Percentiles rank a stretch among this genome's conserved stretches.
Evolutionary conservation across 2,797 vertebrate genomes (phyloP).

Genomic region (Lindbergichthys nudifrons): DNA sequence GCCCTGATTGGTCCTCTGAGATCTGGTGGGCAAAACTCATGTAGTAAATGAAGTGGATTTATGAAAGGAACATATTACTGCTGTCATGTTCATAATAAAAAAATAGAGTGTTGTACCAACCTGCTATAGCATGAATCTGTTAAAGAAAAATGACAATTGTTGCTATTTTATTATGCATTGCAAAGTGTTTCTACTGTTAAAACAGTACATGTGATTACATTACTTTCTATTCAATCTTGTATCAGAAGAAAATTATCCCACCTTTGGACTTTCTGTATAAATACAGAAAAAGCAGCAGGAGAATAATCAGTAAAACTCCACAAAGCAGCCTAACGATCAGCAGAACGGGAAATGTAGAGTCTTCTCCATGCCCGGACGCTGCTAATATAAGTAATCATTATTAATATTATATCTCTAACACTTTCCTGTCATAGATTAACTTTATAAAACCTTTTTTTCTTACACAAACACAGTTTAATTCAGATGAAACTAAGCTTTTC

Average conservation of each 20-base stretch:
- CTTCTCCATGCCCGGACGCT: background rate
- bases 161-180: background rate
- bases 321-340: constrained; percentile 15
- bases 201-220: background rate
- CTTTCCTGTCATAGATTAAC: too few relatives aligned
- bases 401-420: background rate
- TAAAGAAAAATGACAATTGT: background rate
- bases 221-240: background rate
- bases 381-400: background rate
- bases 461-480: background rate
- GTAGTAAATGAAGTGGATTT: background rate
- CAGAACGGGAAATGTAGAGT: background rate
- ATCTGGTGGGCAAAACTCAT: background rate
- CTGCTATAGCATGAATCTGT: constrained; percentile 24
- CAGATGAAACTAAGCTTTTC: too few relatives aligned
- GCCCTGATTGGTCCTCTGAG: constrained; percentile 6
- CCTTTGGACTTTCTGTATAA: constrained; percentile 16
- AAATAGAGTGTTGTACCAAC: background rate
- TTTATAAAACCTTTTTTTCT: background rate
- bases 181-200: background rate
- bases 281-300: constrained; percentile 32
- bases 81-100: background rate
- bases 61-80: background rate
- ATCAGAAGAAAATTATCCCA: constrained; percentile 6
- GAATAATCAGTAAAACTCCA: constrained; percentile 10